Evolutionary conservation across 2,797 vertebrate genomes (phyloP), one percentile per base, ranked within the genome.

Genomic region (Pogonophryne albipinna): DNA sequence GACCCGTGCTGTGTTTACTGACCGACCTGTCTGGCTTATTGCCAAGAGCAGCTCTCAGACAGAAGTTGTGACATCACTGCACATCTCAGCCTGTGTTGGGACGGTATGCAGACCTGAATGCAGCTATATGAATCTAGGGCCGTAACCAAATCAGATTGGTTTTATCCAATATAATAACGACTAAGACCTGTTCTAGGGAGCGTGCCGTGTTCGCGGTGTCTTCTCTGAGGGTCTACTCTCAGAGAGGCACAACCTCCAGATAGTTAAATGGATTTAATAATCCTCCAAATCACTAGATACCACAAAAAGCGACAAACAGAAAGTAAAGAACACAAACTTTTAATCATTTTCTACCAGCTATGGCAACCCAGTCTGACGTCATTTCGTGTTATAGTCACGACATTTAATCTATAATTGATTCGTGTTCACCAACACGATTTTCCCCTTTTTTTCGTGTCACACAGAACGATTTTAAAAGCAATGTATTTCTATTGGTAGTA

Each of bases 1-100:
- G 86, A 86, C 62, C 66, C n/a, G 23, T 45, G 72, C 72, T 23
- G 72, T 78, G 77, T 88, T 90, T 87, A 88, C 86, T 67, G 74
- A 88, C 80, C 61, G 34, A 79, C 69, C 53, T 77, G 59, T 62
- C 78, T 87, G 90, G 81, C 65, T 9, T 8, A 38, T 49, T 62
- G 82, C 81, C 89, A 91, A 73, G 58, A 83, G 79, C 71, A 76
- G 73, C 76, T 86, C 19, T 60, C 64, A 73, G 79, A 81, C 71
- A 78, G 57, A 76, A 83, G 60, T 81, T 34, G 3, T 67, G 85
- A 87, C 88, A 85, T 89, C 81, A 90, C 23, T 15, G 3, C 59
- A 56, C n/a, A 7, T 79, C 52, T 62, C 67, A 51, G 56, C 49
- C 71, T 59, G 58, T 6, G 0, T 55, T 45, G 16, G 64, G 23